These are phyloP conservation scores for Lamellibrachia columna DNA, from an alignment of 2,888 invertebrate genomes.

Conservation along the genomic window DNA sequence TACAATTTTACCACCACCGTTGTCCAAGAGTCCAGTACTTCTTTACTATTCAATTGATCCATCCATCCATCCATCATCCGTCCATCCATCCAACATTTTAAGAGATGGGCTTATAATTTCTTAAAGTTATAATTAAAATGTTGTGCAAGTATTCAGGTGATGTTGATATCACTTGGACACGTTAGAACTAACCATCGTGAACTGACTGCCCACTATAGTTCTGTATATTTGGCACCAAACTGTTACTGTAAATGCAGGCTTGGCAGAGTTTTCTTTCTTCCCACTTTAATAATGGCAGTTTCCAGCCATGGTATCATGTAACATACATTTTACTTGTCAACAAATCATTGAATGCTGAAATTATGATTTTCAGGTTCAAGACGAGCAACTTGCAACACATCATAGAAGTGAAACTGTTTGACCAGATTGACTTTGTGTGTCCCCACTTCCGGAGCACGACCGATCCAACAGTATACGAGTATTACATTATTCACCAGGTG, in stretches of 20 bases:
- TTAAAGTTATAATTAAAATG: too few relatives aligned
- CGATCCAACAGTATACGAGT: conserved; percentile 11
- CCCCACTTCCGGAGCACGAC: conserved; percentile 16
- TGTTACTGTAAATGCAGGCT: not conserved
- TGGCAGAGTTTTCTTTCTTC: not conserved
- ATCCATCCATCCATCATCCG: conserved; percentile 7
- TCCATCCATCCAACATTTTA: not conserved
- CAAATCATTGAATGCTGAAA: not conserved
- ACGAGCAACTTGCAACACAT: not conserved
- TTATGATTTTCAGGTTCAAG: conserved; percentile 25
- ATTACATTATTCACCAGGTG: conserved; percentile 28
- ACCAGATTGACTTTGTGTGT: conserved; percentile 31
- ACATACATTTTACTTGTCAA: not conserved
- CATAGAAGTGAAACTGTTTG: conserved; percentile 24
- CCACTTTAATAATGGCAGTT: not conserved
- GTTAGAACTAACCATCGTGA: not conserved
- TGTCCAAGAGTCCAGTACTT: not conserved
- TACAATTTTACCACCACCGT: not conserved
- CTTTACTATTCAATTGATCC: not conserved
- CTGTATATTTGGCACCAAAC: not conserved
- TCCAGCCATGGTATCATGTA: not conserved
- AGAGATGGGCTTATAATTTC: not conserved
- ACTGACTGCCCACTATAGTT: not conserved
- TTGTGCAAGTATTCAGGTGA: too few relatives aligned
- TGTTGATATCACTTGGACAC: not conserved